Conservation (phyloP, 2,888 invertebrate species). For the Drosophila merina region DNA sequence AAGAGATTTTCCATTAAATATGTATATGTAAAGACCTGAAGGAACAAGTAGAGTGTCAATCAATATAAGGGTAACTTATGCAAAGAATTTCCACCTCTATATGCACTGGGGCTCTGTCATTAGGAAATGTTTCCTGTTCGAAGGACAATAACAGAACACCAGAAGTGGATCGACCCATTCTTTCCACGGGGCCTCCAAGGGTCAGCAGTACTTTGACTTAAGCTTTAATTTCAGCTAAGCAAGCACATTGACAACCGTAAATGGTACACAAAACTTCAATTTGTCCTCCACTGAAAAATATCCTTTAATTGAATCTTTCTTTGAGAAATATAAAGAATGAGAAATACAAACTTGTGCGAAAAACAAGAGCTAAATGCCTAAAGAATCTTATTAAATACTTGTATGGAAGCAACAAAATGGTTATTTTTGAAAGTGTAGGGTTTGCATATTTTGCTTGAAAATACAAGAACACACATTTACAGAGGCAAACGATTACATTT, state of each 20-base stretch:
- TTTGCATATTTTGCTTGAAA: constrained; percentile 68
- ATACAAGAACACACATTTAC: constrained; percentile 43
- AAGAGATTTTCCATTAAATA: constrained; percentile 28
- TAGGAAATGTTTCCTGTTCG: constrained; percentile 27
- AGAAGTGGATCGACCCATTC: constrained; percentile 10
- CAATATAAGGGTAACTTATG: constrained; percentile 22
- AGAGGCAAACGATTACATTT: constrained; percentile 15
- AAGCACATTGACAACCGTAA: constrained; percentile 66
- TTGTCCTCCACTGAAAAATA: constrained; percentile 31
- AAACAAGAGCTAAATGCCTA: too few species aligned
- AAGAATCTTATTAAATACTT: too few species aligned
- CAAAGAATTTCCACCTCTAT: constrained; percentile 17
- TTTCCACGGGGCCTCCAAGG: constrained; percentile 8
- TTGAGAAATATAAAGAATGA: too few species aligned
- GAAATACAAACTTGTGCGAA: too few species aligned
- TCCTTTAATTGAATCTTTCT: neutral
- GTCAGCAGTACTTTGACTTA: constrained; percentile 25
- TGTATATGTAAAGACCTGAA: neutral
- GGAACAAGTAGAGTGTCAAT: constrained; percentile 5
- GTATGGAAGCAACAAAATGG: too few species aligned
- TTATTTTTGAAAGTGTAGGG: constrained; percentile 26
- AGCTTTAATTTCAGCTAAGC: constrained; percentile 41
- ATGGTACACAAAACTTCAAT: constrained; percentile 51
- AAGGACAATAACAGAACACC: constrained; percentile 1
- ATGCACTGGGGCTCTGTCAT: constrained; percentile 22